Conservation (phyloP, 1,140 invertebrate genomes). For the Trichonephila clavata region DNA sequence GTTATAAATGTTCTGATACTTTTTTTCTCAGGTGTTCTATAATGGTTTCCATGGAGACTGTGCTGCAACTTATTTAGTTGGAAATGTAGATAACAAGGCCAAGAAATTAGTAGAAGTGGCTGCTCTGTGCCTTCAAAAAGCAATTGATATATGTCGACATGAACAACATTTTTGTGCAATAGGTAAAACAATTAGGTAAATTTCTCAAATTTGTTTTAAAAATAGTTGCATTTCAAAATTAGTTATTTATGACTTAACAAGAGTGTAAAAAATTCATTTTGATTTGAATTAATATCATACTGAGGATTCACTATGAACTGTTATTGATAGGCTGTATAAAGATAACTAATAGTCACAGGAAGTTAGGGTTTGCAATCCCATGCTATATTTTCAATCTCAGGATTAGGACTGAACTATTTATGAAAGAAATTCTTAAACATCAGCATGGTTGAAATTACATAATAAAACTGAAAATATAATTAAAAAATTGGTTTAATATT, state of each 20-base stretch:
- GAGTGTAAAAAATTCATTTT: too few relatives aligned
- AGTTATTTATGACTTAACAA: background rate
- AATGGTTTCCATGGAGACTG: conserved; percentile 96
- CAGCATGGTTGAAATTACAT: too few relatives aligned
- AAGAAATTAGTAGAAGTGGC: conserved; percentile 87
- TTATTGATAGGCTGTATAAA: too few relatives aligned
- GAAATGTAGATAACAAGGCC: conserved; percentile 89
- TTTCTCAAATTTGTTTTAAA: conserved; percentile 30
- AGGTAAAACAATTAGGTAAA: conserved; percentile 83
- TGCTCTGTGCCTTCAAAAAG: conserved; percentile 87
- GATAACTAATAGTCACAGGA: too few relatives aligned
- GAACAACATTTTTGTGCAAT: conserved; percentile 88
- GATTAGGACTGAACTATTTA: too few relatives aligned
- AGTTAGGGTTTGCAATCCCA: too few relatives aligned
- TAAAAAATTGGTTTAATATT: too few relatives aligned
- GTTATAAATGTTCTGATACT: background rate
- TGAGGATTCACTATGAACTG: too few relatives aligned
- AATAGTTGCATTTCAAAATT: background rate
- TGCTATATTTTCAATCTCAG: too few relatives aligned
- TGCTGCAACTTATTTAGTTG: conserved; percentile 92
- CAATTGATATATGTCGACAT: conserved; percentile 89
- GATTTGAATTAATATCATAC: too few relatives aligned
- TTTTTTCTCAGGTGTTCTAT: conserved; percentile 87
- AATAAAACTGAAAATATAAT: too few relatives aligned
- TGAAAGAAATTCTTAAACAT: too few relatives aligned